phyloP scores from a whole-genome alignment of 1,140 invertebrate species.

The Drosophila ironensis region DNA sequence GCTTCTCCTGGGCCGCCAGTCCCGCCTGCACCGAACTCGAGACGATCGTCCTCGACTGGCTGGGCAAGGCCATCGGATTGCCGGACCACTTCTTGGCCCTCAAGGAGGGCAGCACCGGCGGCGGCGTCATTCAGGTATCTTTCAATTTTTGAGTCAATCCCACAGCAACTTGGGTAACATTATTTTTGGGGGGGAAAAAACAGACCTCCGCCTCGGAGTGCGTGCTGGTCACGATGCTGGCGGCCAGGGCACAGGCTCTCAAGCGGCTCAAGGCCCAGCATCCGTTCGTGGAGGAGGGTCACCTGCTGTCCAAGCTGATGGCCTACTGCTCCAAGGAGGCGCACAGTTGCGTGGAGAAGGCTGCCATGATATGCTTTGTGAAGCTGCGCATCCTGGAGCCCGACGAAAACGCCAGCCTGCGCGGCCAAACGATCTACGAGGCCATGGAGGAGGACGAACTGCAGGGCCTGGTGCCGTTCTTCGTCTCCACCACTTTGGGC shows the following conservation, averaged over 20 bases:
- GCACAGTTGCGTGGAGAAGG: slow-evolving; percentile 99
- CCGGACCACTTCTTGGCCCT: slow-evolving; percentile 93
- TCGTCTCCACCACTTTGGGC: slow-evolving; percentile 95
- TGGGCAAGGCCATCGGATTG: slow-evolving; percentile 95
- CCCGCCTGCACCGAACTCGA: slow-evolving; percentile 99
- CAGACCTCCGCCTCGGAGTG: slow-evolving; percentile 99
- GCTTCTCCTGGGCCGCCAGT: slow-evolving; percentile 99
- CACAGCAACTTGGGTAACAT: neutral
- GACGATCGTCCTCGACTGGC: slow-evolving; percentile 98
- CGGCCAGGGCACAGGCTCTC: slow-evolving; percentile 96
- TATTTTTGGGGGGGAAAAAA: neutral
- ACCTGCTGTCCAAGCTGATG: slow-evolving; percentile 97
- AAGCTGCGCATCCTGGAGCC: slow-evolving; percentile 98
- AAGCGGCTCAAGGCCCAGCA: slow-evolving; percentile 94
- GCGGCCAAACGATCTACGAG: slow-evolving; percentile 93
- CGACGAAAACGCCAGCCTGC: slow-evolving; percentile 94
- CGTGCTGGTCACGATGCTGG: slow-evolving; percentile 96
- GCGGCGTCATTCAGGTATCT: slow-evolving; percentile 94
- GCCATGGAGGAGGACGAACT: slow-evolving; percentile 96
- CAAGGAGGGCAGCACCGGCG: slow-evolving; percentile 91
- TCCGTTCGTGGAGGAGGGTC: slow-evolving; percentile 96
- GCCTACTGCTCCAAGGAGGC: slow-evolving; percentile 96
- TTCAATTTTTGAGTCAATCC: too few species aligned
- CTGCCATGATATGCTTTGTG: slow-evolving; percentile 99
- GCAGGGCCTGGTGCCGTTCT: slow-evolving; percentile 97